Evolutionary conservation across 30 jellyfish, hydroid and myxozoan genomes (phyloP), one percentile per base, ranked within the genome.

Genomic region (Calvadosia cruxmelitensis): DNA sequence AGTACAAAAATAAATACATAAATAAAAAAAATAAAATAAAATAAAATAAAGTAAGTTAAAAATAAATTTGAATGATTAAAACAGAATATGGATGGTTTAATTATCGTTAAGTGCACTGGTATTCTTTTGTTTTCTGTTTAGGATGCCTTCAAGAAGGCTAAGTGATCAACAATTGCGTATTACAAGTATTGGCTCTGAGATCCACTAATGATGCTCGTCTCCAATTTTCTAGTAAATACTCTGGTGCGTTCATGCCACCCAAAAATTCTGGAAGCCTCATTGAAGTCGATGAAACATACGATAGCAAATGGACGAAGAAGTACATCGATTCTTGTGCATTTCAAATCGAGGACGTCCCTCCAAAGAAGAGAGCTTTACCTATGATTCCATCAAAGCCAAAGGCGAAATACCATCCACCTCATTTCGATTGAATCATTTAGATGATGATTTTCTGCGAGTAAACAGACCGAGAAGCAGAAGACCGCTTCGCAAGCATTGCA

Each of bases 321-420:
- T 89, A 89, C 64, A 76, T 89, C 0, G 98, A 89, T 52, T 71
- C 95, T 31, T 75, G 94, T 7, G 92, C 81, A 23, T 89, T 75
- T 48, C 87, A 66, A 23, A 89, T 89, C 12, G 81, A 89, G 77
- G 98, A 89, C 35, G 98, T 89, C 0, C 98, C 98, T 3, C 98
- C 95, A 26, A 89, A 89, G 77, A 89, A 89, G 35, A 57, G 98
- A 33, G 98, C 98, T 0, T 83, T 89, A 28, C 98, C 98, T 29
- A 30, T 81, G 3, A 89, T 89, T 31, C 98, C 98, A 7, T 42
- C 93, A 5, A 81, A 76, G 61, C 89, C 90, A 1, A 88, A 80
- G 69, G 93, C 89, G 31, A 83, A 88, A 33, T 89, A 89, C 63
- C 95, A 80, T 68, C 98, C 98, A 3, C 98, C 98, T 24, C 95